Evolutionary conservation across 2,113 vertebrate genomes (phyloP).

Genomic region (Boleophthalmus pectinirostris): DNA sequence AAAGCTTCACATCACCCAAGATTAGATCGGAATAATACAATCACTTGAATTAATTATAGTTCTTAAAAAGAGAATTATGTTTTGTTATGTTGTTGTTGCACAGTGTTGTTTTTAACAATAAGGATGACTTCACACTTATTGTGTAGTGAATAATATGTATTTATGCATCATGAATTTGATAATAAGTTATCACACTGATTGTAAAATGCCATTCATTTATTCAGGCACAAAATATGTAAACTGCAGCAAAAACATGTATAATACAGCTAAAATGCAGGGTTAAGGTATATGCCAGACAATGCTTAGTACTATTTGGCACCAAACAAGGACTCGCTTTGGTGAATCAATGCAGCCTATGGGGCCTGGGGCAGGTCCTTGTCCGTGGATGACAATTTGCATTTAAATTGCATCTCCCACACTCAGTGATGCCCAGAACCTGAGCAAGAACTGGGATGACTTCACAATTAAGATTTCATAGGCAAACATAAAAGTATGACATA

Average conservation of each 20-base stretch:
- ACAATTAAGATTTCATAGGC: slow-evolving; percentile 29
- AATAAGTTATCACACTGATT: neutral
- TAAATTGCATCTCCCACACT: slow-evolving; percentile 67
- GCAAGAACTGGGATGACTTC: slow-evolving; percentile 33
- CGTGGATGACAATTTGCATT: slow-evolving; percentile 70
- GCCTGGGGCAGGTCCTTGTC: slow-evolving; percentile 55
- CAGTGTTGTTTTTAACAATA: neutral
- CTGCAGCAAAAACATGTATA: neutral
- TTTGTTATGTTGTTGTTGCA: neutral
- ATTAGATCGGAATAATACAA: too few relatives aligned
- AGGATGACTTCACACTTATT: neutral
- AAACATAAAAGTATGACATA: slow-evolving; percentile 17
- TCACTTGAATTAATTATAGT: neutral
- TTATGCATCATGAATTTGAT: neutral
- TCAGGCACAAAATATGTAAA: neutral
- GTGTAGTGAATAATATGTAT: neutral
- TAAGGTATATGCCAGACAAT: slow-evolving; percentile 24
- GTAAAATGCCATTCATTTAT: neutral
- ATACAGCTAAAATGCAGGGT: slow-evolving; percentile 2
- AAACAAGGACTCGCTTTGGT: slow-evolving; percentile 28
- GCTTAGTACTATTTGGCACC: slow-evolving; percentile 22
- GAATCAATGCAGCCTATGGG: slow-evolving; percentile 51
- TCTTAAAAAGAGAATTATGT: neutral
- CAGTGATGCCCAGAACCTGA: slow-evolving; percentile 50
- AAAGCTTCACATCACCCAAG: neutral